phyloP scores from a whole-genome alignment of 2,113 vertebrate genomes.

The Halichoerus grypus region DNA sequence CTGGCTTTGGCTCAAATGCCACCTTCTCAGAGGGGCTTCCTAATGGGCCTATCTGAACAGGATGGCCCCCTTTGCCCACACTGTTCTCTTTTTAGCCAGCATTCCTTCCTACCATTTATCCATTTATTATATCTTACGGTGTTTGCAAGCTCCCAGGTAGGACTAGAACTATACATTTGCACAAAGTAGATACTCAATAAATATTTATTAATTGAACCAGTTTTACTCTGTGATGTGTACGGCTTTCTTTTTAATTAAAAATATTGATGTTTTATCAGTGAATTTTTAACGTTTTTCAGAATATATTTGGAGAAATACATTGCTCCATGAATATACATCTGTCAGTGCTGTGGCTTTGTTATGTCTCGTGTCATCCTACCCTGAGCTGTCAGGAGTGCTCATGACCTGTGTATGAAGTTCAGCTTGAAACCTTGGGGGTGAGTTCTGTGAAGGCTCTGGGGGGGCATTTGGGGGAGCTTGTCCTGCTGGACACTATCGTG shows the following conservation, averaged over 20 bases:
- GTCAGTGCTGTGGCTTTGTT: background rate
- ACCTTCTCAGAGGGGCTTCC: background rate
- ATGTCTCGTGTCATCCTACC: background rate
- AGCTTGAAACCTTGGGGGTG: background rate
- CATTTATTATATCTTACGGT: background rate
- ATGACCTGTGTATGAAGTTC: background rate
- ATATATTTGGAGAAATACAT: background rate
- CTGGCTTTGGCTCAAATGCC: background rate
- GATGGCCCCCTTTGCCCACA: too few relatives aligned
- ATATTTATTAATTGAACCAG: background rate
- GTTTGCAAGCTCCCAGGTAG: background rate
- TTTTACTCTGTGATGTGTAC: background rate
- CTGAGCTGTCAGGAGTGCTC: background rate
- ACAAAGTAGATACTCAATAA: background rate
- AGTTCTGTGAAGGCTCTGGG: background rate
- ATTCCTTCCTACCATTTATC: background rate
- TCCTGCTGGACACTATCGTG: background rate
- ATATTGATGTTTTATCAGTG: background rate
- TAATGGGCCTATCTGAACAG: accelerated
- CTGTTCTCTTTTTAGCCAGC: background rate
- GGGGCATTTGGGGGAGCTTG: background rate
- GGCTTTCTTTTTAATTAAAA: background rate
- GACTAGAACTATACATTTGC: background rate
- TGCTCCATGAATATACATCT: background rate
- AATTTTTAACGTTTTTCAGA: background rate